A percentile compares a stretch with the other conserved stretches of the same genome.
Evolutionary conservation across 1,140 invertebrate species (phyloP).

Genomic region (Heliothis subflexa): DNA sequence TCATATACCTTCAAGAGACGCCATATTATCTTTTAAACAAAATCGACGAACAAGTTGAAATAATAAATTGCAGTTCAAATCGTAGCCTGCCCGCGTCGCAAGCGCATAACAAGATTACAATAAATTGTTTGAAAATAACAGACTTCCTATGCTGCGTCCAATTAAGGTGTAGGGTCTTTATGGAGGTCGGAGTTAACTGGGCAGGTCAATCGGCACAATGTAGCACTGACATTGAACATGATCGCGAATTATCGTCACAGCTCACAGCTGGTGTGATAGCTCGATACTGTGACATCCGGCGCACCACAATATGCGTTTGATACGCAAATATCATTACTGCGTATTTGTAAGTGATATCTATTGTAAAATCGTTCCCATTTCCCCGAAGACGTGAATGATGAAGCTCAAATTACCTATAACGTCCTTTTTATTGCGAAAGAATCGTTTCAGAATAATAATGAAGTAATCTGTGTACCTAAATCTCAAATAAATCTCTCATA

Average conservation of each 20-base stretch:
- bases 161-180: slow-evolving; percentile 4
- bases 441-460: no score
- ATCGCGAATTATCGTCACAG: neutral
- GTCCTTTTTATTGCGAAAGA: no score
- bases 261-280: neutral
- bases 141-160: slow-evolving; percentile 2
- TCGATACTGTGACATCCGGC: neutral
- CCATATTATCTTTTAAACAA: no score
- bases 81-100: neutral
- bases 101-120: slow-evolving; percentile 12
- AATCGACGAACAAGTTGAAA: no score
- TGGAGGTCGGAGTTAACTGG: slow-evolving; percentile 34
- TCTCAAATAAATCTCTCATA: no score
- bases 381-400: no score
- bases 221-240: slow-evolving; percentile 1
- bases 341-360: no score
- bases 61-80: no score
- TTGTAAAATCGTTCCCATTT: no score
- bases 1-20: no score
- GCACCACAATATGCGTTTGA: neutral
- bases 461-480: no score
- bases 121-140: slow-evolving; percentile 25
- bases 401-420: no score
- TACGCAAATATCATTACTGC: neutral
- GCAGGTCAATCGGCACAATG: slow-evolving; percentile 16